Evolutionary conservation across 2,113 vertebrate species (phyloP), one percentile per base, ranked within the genome.

Genomic region (Cyrtonyx montezumae): DNA sequence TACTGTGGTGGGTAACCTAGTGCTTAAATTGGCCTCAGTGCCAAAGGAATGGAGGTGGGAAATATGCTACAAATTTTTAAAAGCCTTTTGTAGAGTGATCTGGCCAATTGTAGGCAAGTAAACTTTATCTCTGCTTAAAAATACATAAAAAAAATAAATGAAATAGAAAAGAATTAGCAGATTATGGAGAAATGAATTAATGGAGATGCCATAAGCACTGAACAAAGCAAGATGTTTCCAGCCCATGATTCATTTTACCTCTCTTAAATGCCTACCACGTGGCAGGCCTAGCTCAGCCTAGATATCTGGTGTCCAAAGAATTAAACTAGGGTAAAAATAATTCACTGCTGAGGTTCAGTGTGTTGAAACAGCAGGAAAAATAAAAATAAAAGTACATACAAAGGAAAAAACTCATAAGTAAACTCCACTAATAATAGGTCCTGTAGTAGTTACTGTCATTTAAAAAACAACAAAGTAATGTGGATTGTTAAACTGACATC

Each of bases 1-100:
- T 75, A 84, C 79, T 87, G 88, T 76, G 71, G 75, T 68, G 68
- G 90, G 84, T 46, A 89, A 89, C 66, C 43, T 87, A 87, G 66
- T 51, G 53, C 71, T 91, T 89, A 87, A 93, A 91, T 51, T 91
- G 36, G 46, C 88, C 74, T 84, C 75, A 79, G 48, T 65, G 65
- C 43, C 30, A 8, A 75, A 76, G 42, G 25, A 91, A 20, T 42
- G 32, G 58, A 79, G 48, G 62, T 65, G 30, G 22, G 22, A 90
- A 93, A 95, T 59, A 71, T 1, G n/a, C 63, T 3, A 73, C 19
- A 67, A 81, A 32, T 59, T 82, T 91, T 84, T 82, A 8, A 75
- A 94, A 82, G 22, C 8, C 34, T 82, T 95, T 91, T 77, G 21
- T 25, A 71, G 11, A 17, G 34, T 81, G 75, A 94, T 48, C 25